Evolutionary conservation across 2,888 invertebrate genomes (phyloP).

Genomic region (Byasa hedistus): DNA sequence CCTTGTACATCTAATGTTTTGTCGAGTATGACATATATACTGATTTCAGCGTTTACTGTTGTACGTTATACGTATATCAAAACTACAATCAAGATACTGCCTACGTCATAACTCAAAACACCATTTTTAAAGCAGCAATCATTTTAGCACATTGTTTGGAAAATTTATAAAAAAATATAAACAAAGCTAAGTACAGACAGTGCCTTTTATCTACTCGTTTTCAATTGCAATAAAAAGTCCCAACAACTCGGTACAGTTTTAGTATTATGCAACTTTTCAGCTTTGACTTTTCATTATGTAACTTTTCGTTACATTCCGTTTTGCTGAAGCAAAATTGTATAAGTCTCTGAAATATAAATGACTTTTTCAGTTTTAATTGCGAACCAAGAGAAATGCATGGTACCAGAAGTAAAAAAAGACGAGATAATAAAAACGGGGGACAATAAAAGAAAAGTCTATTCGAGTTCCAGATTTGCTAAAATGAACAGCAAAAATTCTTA

Average conservation of each 20-base stretch:
- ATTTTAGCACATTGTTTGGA: not conserved
- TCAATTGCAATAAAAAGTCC: conserved; percentile 22
- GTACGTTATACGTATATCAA: no score
- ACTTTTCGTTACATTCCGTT: conserved; percentile 23
- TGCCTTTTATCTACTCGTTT: conserved; percentile 8
- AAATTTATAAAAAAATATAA: not conserved
- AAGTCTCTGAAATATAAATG: conserved; percentile 14
- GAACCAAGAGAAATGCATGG: conserved; percentile 1
- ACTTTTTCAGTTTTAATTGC: conserved; percentile 15
- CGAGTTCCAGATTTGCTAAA: not conserved
- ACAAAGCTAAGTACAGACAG: conserved; percentile 1
- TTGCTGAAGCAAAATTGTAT: conserved; percentile 14
- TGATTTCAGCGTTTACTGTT: no score
- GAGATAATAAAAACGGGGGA: not conserved
- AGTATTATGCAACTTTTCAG: conserved; percentile 19
- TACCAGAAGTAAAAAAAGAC: conserved; percentile 1
- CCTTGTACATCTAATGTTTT: no score
- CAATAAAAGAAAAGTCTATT: not conserved
- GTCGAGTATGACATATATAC: no score
- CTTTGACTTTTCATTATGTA: conserved; percentile 24
- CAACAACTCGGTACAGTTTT: conserved; percentile 13
- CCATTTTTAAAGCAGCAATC: not conserved
- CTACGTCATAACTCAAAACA: no score
- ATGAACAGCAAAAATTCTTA: not conserved
- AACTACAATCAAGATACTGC: no score